These are phyloP conservation scores for Pogonocherus hispidulus DNA, from an alignment of 2,888 invertebrate genomes.

Conservation along the genomic window DNA sequence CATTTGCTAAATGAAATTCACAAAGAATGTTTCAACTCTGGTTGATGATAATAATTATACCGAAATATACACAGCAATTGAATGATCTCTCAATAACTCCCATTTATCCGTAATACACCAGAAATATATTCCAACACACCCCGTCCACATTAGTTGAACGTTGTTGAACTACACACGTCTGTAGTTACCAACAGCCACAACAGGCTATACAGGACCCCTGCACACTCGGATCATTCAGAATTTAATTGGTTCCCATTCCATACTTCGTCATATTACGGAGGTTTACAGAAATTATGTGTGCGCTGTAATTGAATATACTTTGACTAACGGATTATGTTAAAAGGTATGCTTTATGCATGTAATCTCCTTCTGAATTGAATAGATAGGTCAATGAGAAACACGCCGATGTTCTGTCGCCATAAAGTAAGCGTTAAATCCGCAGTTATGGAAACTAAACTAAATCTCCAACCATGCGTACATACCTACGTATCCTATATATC, in stretches of 20 bases:
- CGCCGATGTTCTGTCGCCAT: slow-evolving; percentile 42
- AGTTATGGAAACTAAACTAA: slow-evolving; percentile 7
- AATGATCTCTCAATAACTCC: too few relatives aligned
- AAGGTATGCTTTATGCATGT: slow-evolving; percentile 47
- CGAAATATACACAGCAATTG: too few relatives aligned
- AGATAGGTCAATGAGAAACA: slow-evolving; percentile 50
- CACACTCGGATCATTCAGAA: slow-evolving; percentile 57
- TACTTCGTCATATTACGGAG: slow-evolving; percentile 61
- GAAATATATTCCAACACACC: background rate
- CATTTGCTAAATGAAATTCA: too few relatives aligned
- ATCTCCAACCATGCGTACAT: background rate
- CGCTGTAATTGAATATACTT: slow-evolving; percentile 61
- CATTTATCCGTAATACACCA: background rate
- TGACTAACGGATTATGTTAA: slow-evolving; percentile 59
- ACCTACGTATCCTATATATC: background rate
- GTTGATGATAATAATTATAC: too few relatives aligned
- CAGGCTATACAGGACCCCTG: slow-evolving; percentile 28
- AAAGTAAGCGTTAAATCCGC: slow-evolving; percentile 22
- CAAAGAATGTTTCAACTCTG: too few relatives aligned
- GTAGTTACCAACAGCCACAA: slow-evolving; percentile 44
- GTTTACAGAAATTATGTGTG: slow-evolving; percentile 55
- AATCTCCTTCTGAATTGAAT: slow-evolving; percentile 47
- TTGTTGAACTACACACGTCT: slow-evolving; percentile 4
- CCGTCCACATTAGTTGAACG: background rate
- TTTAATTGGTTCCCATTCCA: slow-evolving; percentile 64